Evolutionary conservation across 2,888 invertebrate genomes (phyloP).

Genomic region (Heliconius ethilla): DNA sequence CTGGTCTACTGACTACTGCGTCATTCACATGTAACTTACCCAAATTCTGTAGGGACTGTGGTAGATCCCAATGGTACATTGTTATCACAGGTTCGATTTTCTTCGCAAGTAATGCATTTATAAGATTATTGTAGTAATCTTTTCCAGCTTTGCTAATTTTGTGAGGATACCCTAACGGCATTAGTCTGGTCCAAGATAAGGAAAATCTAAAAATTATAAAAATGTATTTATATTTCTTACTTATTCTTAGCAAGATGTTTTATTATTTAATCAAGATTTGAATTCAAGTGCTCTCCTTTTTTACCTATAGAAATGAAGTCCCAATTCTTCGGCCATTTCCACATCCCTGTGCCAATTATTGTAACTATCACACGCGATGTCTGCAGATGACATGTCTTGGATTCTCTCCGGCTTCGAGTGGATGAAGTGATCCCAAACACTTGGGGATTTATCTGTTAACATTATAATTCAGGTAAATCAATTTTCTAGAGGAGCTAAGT

Average conservation of each 20-base stretch:
- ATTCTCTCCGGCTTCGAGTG: conserved; percentile 23
- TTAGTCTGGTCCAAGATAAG: background rate
- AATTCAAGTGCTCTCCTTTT: background rate
- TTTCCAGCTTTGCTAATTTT: conserved; percentile 9
- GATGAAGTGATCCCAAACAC: conserved; percentile 33
- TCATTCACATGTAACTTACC: conserved; percentile 42
- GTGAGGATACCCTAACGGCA: background rate
- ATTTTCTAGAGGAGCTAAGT: background rate
- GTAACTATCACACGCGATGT: background rate
- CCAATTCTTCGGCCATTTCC: conserved; percentile 10
- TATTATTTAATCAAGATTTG: background rate
- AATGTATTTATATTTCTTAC: background rate
- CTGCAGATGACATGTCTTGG: background rate
- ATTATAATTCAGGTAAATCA: background rate
- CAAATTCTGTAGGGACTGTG: conserved; percentile 60
- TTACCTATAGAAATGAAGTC: conserved; percentile 7
- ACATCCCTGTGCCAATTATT: background rate
- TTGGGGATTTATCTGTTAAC: conserved; percentile 34
- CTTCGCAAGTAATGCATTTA: conserved; percentile 70
- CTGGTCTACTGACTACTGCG: background rate
- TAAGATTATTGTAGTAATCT: conserved; percentile 3
- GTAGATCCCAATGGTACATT: conserved; percentile 83
- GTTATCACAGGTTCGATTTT: conserved; percentile 83
- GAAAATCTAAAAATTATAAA: background rate
- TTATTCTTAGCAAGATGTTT: background rate